Conservation (phyloP, 2,113 vertebrate genomes). For the Lasiurus cinereus region DNA sequence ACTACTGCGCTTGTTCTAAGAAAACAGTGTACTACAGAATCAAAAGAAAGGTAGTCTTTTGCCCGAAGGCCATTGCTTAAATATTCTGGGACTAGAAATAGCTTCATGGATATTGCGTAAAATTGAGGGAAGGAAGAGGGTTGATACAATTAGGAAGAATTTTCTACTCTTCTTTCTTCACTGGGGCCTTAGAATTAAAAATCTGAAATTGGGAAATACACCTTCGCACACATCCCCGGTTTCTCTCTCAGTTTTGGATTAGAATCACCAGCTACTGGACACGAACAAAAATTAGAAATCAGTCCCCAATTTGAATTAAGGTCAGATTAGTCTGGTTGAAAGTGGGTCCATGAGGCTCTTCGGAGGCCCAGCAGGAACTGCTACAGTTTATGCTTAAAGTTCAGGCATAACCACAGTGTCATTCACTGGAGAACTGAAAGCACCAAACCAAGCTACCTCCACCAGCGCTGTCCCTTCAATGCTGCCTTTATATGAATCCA, state of each 20-base stretch:
- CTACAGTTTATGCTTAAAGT: not conserved
- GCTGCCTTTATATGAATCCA: not conserved
- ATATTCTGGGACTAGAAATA: not conserved
- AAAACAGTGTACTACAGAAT: not conserved
- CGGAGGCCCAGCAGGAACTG: not conserved
- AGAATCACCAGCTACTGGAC: not conserved
- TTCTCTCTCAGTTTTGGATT: not conserved
- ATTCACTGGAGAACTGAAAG: not conserved
- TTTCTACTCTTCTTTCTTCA: not conserved
- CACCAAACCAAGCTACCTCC: rapidly evolving
- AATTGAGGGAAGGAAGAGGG: not conserved
- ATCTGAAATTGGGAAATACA: not conserved
- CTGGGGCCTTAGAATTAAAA: slow-evolving; percentile 2
- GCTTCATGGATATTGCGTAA: not conserved
- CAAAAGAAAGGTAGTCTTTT: not conserved
- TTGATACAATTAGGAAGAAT: not conserved
- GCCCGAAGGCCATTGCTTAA: not conserved
- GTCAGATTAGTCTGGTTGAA: not conserved
- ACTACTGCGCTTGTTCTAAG: slow-evolving; percentile 23
- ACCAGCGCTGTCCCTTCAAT: not conserved
- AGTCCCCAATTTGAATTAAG: not conserved
- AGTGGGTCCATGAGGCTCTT: not conserved
- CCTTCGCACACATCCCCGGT: not conserved
- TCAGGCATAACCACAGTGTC: not conserved
- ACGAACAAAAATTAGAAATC: not conserved